A percentile compares a stretch with the other conserved stretches of the same genome.
phyloP scores from a whole-genome alignment of 1,140 invertebrate species.

The Drosophila lacertosa region DNA sequence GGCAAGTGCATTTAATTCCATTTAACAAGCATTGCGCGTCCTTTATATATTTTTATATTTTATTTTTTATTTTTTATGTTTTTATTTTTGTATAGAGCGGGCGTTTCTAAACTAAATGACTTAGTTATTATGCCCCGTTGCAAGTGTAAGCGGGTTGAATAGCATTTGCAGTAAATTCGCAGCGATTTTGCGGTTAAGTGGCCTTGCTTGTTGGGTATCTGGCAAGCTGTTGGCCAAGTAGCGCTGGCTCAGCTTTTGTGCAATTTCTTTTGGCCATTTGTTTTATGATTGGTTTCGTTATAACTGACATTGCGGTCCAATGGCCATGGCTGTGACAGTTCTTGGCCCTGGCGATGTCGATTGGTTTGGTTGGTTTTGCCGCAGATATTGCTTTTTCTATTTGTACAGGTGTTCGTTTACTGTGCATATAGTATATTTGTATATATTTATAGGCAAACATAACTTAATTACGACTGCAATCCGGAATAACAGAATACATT shows the following conservation, averaged over 20 bases:
- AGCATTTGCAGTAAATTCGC: conserved; percentile 32
- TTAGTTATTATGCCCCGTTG: conserved; percentile 43
- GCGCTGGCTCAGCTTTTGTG: conserved; percentile 42
- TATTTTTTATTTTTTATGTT: neutral
- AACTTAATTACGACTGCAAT: conserved; percentile 22
- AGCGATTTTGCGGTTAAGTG: conserved; percentile 56
- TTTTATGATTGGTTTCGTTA: conserved; percentile 57
- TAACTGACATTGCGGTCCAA: conserved; percentile 37
- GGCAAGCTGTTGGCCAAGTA: conserved; percentile 14
- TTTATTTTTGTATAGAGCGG: neutral
- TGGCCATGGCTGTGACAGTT: conserved; percentile 18
- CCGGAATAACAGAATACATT: neutral
- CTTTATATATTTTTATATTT: neutral
- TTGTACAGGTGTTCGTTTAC: conserved; percentile 31
- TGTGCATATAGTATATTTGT: neutral
- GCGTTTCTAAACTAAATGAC: conserved; percentile 27
- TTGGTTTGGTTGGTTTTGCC: neutral
- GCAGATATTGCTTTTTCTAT: conserved; percentile 1
- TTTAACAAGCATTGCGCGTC: conserved; percentile 7
- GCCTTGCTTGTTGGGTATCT: conserved; percentile 35
- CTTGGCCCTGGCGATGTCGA: conserved; percentile 5
- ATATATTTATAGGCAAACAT: conserved; percentile 7
- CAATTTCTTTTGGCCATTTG: conserved; percentile 45
- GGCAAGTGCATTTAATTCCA: conserved; percentile 28
- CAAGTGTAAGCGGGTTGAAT: conserved; percentile 23